Conservation (phyloP, 2,888 invertebrate genomes). For the Incurvaria masculella region DNA sequence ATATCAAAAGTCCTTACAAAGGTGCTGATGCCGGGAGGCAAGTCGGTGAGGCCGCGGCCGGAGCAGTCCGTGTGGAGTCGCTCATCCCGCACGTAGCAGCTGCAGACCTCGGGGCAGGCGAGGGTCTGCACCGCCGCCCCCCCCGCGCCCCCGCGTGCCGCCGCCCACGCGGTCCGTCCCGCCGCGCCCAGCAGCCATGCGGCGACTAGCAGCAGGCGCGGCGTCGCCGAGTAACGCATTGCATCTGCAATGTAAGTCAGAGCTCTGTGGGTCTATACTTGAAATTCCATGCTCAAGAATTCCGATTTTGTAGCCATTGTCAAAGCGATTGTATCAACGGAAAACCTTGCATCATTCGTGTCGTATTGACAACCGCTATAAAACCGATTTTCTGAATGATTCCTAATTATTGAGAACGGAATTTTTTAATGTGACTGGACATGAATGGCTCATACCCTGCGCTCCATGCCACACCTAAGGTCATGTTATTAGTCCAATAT, state of each 20-base stretch:
- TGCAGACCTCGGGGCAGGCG: conserved; percentile 21
- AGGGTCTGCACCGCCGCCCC: conserved; percentile 19
- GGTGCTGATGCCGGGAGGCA: conserved; percentile 35
- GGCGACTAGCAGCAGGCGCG: conserved; percentile 30
- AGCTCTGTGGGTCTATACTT: too few relatives aligned
- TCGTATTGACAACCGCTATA: too few relatives aligned
- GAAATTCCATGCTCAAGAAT: too few relatives aligned
- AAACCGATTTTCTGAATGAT: too few relatives aligned
- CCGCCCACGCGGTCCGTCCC: conserved; percentile 23
- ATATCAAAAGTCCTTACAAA: conserved; percentile 29
- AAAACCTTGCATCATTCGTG: too few relatives aligned
- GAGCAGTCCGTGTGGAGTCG: conserved; percentile 35
- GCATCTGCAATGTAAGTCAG: conserved; percentile 27
- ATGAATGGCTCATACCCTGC: too few relatives aligned
- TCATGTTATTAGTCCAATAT: too few relatives aligned
- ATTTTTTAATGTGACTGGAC: too few relatives aligned
- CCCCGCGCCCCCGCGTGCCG: conserved; percentile 21
- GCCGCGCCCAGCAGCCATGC: conserved; percentile 22
- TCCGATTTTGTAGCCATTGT: too few relatives aligned
- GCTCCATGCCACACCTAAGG: too few relatives aligned
- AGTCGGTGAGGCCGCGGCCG: conserved; percentile 30
- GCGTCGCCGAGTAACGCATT: conserved; percentile 23
- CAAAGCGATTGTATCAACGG: too few relatives aligned
- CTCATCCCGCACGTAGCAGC: conserved; percentile 25
- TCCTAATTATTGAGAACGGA: too few relatives aligned